Base-by-base conservation (phyloP, 2,113 vertebrate genomes). In the Bubo bubo region DNA sequence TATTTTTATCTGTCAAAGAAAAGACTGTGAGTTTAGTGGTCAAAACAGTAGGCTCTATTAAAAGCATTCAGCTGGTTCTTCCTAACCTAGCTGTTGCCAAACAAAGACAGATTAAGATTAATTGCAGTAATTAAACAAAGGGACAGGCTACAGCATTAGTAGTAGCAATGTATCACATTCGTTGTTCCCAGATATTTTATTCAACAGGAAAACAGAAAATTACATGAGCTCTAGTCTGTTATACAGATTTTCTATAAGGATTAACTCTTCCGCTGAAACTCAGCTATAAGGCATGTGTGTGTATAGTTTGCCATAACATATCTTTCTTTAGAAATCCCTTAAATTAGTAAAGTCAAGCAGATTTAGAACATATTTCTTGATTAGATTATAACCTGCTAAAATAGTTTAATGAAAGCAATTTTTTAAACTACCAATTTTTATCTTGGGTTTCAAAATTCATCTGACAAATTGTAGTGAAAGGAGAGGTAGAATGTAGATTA, bases 101-200 rank as follows among this genome's bases (percentile, higher is more conserved):
- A 95, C 94, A 96, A 93, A 97, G 88, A 84, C 79, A 95, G 94
- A 97, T 96, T 93, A 97, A 95, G 96, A 97, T 97, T 97, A 97
- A 97, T 97, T 93, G 85, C 93, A 88, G 90, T 88, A 93, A 93
- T 96, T 97, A 96, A 95, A 90, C 37, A 86, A 96, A 89, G 59
- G 82, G 96, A 95, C 86, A 97, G 63, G 76, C 74, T 96, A 93
- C 95, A 95, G 77, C 88, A 90, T 91, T 88, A 90, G 88, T 75
- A 88, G 90, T 34, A 56, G 81, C 74, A 66, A 70, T 26, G 43
- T 39, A 86, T 79, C 35, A 47, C 79, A 41, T 74, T 86, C 6
- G 1, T 59, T 91, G 68, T 81, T 83, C 75, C 22, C 79, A 71
- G 58, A 79, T 86, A 94, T 34, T 91, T 94, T 72, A 79, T 87